phyloP scores from a whole-genome alignment of 2,797 vertebrate species.

The Rhinophrynus dorsalis region DNA sequence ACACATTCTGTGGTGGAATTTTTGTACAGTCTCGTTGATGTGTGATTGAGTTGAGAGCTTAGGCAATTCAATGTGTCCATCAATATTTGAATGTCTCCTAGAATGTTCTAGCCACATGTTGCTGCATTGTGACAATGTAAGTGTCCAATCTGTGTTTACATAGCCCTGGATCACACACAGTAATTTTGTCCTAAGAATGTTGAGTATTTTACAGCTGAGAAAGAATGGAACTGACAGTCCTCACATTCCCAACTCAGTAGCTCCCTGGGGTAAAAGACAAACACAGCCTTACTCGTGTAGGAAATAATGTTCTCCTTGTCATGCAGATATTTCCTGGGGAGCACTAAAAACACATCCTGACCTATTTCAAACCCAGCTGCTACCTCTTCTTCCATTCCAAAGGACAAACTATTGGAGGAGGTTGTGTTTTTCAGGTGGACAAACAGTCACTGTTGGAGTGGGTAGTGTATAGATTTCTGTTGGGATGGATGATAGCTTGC shows the following conservation, averaged over 20 bases:
- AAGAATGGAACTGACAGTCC: conserved; percentile 70
- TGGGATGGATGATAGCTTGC: conserved; percentile 73
- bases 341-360: conserved; percentile 76
- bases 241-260: conserved; percentile 92
- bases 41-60: conserved; percentile 52
- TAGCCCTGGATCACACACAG: conserved; percentile 59
- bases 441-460: conserved; percentile 82
- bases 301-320: conserved; percentile 78
- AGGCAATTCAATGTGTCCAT: conserved; percentile 44
- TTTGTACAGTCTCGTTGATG: conserved; percentile 11
- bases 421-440: conserved; percentile 86
- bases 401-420: conserved; percentile 62
- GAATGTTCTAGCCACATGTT: conserved; percentile 60
- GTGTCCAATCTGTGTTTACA: conserved; percentile 76
- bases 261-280: conserved; percentile 85
- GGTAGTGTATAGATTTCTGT: not conserved
- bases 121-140: conserved; percentile 63
- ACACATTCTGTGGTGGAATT: conserved; percentile 14
- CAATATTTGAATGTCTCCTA: conserved; percentile 60
- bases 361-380: conserved; percentile 79
- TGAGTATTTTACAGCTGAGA: conserved; percentile 70
- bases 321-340: conserved; percentile 79
- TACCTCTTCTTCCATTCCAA: conserved; percentile 57
- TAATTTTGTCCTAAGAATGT: conserved; percentile 71
- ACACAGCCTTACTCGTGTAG: conserved; percentile 78